Conservation (phyloP, 2,797 vertebrate genomes). For the Tauraco hartlaubi region DNA sequence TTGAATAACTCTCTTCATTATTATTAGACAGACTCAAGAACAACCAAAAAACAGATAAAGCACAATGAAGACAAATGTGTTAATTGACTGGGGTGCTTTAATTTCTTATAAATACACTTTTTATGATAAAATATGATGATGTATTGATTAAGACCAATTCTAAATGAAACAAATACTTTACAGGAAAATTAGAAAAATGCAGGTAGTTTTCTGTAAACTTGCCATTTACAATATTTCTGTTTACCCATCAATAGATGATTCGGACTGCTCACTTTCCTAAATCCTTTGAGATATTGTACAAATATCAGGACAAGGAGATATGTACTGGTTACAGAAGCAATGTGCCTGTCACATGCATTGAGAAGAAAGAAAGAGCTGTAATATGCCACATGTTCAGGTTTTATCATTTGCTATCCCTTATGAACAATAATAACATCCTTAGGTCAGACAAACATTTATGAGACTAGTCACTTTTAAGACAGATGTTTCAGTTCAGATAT, state of each 20-base stretch:
- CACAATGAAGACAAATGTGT: background rate
- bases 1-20: background rate
- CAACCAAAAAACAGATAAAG: background rate
- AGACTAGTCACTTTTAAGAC: background rate
- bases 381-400: rapidly evolving
- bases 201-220: background rate
- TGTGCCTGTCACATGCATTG: background rate
- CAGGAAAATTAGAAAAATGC: background rate
- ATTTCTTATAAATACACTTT: background rate
- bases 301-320: background rate
- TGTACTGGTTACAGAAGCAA: background rate
- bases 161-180: background rate
- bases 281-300: background rate
- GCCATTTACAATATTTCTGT: background rate
- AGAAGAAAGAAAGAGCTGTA: background rate
- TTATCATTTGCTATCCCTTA: background rate
- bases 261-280: background rate
- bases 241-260: background rate
- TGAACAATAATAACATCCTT: background rate
- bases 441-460: background rate
- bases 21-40: background rate
- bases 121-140: background rate
- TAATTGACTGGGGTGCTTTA: background rate
- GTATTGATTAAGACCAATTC: background rate
- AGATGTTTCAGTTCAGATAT: background rate